A percentile compares a stretch with the other conserved stretches of the same genome.
phyloP scores from a whole-genome alignment of 1,140 invertebrate species.

The Musca vetustissima region DNA sequence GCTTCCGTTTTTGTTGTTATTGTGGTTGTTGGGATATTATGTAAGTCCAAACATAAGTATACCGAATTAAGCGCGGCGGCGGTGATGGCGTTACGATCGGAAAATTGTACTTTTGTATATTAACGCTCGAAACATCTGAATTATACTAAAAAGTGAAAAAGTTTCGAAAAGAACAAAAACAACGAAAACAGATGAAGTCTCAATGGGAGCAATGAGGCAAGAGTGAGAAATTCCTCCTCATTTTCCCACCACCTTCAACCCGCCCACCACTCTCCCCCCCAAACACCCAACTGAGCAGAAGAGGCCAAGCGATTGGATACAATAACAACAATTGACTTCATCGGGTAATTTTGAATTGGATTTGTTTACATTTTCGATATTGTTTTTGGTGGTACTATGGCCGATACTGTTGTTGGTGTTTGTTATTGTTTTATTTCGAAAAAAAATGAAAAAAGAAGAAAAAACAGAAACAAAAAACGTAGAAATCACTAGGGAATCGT shows the following conservation, averaged over 20 bases:
- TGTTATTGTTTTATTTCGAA: constrained; percentile 17
- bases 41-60: not conserved
- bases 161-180: not conserved
- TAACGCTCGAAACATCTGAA: constrained; percentile 18
- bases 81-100: constrained; percentile 19
- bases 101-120: constrained; percentile 18
- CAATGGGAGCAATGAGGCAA: too few species aligned
- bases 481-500: constrained; percentile 17
- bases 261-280: too few species aligned
- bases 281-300: too few species aligned
- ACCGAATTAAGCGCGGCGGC: not conserved
- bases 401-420: not conserved
- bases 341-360: constrained; percentile 21
- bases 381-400: not conserved
- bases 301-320: too few species aligned
- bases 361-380: constrained; percentile 27
- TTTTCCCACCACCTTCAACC: too few species aligned
- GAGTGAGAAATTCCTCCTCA: too few species aligned
- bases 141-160: constrained; percentile 16
- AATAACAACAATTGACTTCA: constrained; percentile 8
- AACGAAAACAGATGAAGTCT: not conserved
- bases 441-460: constrained; percentile 1
- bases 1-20: too few species aligned
- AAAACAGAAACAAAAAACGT: not conserved
- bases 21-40: too few species aligned